phyloP scores from a whole-genome alignment of 2,797 vertebrate species.

The Cossypha heuglini region DNA sequence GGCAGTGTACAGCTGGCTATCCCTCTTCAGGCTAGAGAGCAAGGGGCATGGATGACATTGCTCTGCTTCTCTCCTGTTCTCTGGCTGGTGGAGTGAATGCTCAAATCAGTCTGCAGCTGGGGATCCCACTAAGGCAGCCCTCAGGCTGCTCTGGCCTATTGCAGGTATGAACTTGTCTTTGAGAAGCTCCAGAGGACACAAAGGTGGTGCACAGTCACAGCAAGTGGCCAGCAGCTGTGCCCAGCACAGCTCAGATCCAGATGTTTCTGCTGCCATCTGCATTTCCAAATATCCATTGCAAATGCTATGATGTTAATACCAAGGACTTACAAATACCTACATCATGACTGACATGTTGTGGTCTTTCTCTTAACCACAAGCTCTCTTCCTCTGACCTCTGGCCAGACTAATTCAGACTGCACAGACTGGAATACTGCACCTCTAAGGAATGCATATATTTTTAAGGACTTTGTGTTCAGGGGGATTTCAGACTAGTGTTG shows the following conservation, averaged over 20 bases:
- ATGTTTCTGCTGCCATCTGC: background rate
- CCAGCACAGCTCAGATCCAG: background rate
- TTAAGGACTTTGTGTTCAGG: background rate
- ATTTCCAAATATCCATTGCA: background rate
- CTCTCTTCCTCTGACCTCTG: background rate
- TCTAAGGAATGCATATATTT: background rate
- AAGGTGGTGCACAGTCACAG: background rate
- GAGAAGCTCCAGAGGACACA: background rate
- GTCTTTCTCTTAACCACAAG: background rate
- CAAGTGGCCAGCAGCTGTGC: background rate
- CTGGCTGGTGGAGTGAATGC: background rate
- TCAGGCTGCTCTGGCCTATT: background rate
- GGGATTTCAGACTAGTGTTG: background rate
- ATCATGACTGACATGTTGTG: background rate
- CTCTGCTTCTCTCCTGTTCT: background rate
- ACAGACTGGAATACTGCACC: background rate
- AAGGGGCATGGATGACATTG: background rate
- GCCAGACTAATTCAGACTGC: background rate
- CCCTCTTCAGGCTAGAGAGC: background rate
- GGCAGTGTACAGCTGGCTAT: slow-evolving; percentile 5
- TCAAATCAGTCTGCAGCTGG: background rate
- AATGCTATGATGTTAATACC: background rate
- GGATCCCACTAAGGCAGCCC: background rate
- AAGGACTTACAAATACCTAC: background rate
- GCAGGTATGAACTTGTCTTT: background rate